Evolutionary conservation across 2,888 invertebrate species (phyloP).

Genomic region (Volucella zonaria): DNA sequence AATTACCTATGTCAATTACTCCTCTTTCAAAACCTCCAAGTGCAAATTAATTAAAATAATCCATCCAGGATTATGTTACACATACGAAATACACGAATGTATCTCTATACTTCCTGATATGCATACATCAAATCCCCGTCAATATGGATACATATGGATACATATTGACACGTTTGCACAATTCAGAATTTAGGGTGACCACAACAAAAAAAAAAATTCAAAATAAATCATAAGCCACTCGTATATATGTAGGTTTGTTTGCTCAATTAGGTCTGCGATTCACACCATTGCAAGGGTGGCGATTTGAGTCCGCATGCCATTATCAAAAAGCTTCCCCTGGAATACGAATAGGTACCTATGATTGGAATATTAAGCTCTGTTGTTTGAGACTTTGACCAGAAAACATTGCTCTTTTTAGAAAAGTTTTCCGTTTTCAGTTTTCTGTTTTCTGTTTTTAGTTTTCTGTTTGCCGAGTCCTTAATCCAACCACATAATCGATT

Average conservation of each 20-base stretch:
- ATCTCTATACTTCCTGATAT: background rate
- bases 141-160: background rate
- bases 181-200: background rate
- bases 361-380: constrained; percentile 46
- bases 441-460: too few species aligned
- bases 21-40: constrained; percentile 14
- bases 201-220: background rate
- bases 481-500: constrained; percentile 68
- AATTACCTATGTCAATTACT: constrained; percentile 6
- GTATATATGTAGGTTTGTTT: background rate
- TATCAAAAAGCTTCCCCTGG: background rate
- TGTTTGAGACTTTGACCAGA: constrained; percentile 41
- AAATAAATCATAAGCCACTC: too few species aligned
- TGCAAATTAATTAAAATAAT: constrained; percentile 39
- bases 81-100: background rate
- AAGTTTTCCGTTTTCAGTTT: background rate
- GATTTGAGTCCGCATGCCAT: background rate
- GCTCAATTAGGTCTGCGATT: constrained; percentile 32
- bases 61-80: constrained; percentile 11
- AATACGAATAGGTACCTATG: constrained; percentile 11
- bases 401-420: constrained; percentile 39
- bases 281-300: background rate
- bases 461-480: constrained; percentile 26
- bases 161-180: background rate
- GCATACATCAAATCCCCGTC: background rate